Percentiles rank a stretch among this genome's conserved stretches.
Evolutionary conservation across 1,140 invertebrate genomes (phyloP).

Genomic region (Theocolax elegans): DNA sequence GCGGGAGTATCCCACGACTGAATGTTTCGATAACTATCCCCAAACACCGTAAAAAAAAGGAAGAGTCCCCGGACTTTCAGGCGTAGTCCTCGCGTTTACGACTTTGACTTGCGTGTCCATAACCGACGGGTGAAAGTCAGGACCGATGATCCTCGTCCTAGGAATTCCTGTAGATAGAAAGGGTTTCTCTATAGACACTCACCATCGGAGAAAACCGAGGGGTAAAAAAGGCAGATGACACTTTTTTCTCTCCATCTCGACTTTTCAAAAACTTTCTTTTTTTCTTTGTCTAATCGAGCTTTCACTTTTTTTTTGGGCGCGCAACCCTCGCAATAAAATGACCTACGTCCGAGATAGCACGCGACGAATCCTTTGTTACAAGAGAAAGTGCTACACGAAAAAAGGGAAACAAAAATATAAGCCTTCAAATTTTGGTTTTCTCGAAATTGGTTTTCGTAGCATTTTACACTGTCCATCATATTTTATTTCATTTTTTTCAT

Average conservation of each 20-base stretch:
- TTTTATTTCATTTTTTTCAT: too few relatives aligned
- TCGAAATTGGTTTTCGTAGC: not conserved
- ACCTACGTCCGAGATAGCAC: conserved; percentile 45
- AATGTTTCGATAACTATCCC: conserved; percentile 46
- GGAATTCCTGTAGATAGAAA: conserved; percentile 45
- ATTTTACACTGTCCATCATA: too few relatives aligned
- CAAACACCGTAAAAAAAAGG: conserved; percentile 66
- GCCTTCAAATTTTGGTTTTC: not conserved
- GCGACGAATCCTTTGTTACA: conserved; percentile 46
- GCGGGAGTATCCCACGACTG: conserved; percentile 34
- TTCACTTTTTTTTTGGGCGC: conserved; percentile 27
- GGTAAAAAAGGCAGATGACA: conserved; percentile 35
- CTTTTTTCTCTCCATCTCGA: conserved; percentile 41
- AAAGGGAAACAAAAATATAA: conserved; percentile 27
- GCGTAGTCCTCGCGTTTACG: conserved; percentile 51
- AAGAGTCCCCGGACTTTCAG: conserved; percentile 51
- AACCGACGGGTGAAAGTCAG: conserved; percentile 56
- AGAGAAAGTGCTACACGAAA: conserved; percentile 52
- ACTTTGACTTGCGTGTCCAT: conserved; percentile 44
- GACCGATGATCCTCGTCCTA: not conserved
- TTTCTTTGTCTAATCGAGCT: conserved; percentile 43
- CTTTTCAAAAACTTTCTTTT: conserved; percentile 56
- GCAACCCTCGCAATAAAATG: conserved; percentile 63
- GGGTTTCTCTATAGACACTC: conserved; percentile 57
- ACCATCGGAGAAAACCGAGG: not conserved